Evolutionary conservation across 2,113 vertebrate genomes (phyloP), one percentile per base, ranked within the genome.

Genomic region (Caloenas nicobarica): DNA sequence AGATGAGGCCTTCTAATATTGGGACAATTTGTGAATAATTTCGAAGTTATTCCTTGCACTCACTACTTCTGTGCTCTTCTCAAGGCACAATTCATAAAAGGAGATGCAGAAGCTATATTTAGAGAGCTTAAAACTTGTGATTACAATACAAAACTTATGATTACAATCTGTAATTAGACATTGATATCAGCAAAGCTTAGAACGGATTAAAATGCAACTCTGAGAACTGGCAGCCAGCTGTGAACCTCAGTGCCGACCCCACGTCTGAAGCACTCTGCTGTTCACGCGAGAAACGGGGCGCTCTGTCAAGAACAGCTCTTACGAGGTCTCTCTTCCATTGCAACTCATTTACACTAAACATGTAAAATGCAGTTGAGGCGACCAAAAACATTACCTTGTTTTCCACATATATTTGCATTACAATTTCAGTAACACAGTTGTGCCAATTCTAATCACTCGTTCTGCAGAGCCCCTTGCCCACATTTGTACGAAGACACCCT

Each of bases 1-100:
- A 24, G 60, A 13, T 3, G 1, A 9, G 50, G 42, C 36, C 68
- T 31, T 7, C 60, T 4, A 6, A 2, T 1, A 10, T 1, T 0
- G 2, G 19, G 24, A 24, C 44, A n/a, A 14, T 13, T 5, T 5
- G 42, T 7, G 44, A 34, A 4, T 5, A 13, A 40, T 12, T 44
- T 0, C 11, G 11, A 16, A 23, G 57, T 8, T 34, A 7, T 11
- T 36, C 76, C 36, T 36, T 24, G 62, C 74, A 4, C 34, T 74
- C 74, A 2, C 57, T 14, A 8, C 69, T 19, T 42, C 74, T 40
- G 64, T 23, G 7, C 69, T 51, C 53, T 31, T 46, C 65, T 34
- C 70, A 33, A 65, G 58, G 81, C 86, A 78, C 76, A 61, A 16
- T 28, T 44, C 56, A 31, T 21, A 44, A 22, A 14, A 12, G 69